Conservation (phyloP, 2,113 vertebrate genomes). For the Nothocercus julius region DNA sequence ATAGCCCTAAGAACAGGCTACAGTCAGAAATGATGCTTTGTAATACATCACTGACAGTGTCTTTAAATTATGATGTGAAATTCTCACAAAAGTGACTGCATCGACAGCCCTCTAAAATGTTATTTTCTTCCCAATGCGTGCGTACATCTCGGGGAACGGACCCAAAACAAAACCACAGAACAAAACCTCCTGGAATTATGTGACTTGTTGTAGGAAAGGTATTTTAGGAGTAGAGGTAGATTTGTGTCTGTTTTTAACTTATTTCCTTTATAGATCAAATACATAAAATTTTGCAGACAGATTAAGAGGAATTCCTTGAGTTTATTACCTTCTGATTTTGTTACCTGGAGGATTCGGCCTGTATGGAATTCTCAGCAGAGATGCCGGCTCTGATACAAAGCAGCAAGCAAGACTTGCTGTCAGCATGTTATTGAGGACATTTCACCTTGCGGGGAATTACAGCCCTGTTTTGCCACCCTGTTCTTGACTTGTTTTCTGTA, state of each 20-base stretch:
- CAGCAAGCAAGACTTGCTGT: neutral
- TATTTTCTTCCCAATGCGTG: neutral
- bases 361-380: neutral
- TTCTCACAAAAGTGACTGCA: neutral
- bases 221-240: neutral
- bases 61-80: neutral
- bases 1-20: neutral
- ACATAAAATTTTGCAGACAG: neutral
- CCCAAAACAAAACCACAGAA: neutral
- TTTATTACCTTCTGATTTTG: neutral
- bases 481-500: neutral
- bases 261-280: neutral
- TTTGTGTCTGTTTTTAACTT: neutral
- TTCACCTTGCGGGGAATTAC: neutral
- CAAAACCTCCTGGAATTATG: neutral
- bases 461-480: accelerated
- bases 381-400: neutral
- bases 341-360: neutral
- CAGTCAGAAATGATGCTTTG: neutral
- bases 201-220: neutral
- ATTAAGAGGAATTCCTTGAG: neutral
- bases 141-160: neutral
- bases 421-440: accelerated
- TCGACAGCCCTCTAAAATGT: neutral
- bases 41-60: neutral